Conservation (phyloP, 2,113 vertebrate species). For the Zosterops japonicus region DNA sequence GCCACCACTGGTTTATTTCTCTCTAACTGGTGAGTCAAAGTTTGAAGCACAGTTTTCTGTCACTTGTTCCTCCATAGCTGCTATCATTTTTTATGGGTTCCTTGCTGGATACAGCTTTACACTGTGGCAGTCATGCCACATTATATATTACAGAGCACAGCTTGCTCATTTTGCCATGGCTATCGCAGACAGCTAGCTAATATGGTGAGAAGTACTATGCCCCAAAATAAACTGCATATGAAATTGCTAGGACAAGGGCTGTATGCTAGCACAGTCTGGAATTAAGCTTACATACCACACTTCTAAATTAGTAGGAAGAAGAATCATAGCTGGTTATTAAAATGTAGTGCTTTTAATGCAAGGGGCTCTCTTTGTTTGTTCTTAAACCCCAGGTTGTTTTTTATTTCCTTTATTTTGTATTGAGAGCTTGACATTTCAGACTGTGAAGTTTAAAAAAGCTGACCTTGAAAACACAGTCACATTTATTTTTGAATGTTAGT, state of each 20-base stretch:
- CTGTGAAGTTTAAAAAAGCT: slow-evolving; percentile 48
- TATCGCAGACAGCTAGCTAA: slow-evolving; percentile 22
- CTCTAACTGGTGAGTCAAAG: background rate
- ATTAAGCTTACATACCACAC: background rate
- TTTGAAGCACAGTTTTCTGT: slow-evolving; percentile 30
- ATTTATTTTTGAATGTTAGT: slow-evolving; percentile 45
- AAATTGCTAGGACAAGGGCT: background rate
- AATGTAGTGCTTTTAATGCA: background rate
- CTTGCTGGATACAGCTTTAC: background rate
- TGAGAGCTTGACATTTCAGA: background rate
- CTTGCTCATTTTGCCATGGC: slow-evolving; percentile 2
- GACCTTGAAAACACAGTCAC: slow-evolving; percentile 45
- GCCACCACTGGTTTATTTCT: background rate
- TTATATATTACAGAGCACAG: background rate
- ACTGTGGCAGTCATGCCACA: background rate
- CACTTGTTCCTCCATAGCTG: background rate
- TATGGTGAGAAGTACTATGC: background rate
- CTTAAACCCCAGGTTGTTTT: background rate
- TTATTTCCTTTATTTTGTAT: background rate
- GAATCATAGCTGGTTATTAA: background rate
- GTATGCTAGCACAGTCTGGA: background rate
- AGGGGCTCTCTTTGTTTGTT: background rate
- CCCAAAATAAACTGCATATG: background rate
- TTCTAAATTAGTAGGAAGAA: background rate
- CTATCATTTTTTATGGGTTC: background rate